Conservation (phyloP, 2,113 vertebrate genomes). For the Chaetops frenatus region DNA sequence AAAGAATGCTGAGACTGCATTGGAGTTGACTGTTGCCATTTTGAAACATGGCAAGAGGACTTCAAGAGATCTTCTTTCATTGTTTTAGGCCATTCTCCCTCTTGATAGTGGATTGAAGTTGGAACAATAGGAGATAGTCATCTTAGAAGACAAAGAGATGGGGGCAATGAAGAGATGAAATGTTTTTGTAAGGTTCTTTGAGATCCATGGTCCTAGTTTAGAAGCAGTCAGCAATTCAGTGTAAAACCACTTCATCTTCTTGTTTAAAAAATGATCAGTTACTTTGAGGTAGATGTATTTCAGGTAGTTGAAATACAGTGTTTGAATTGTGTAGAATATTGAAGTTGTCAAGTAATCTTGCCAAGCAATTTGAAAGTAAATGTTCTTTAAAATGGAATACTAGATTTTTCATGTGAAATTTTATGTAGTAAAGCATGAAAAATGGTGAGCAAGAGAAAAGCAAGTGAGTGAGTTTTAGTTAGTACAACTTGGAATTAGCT, state of each 20-base stretch:
- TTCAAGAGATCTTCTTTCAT: background rate
- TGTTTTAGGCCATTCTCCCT: background rate
- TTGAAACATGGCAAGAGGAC: background rate
- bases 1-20: background rate
- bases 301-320: background rate
- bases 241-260: background rate
- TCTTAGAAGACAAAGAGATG: background rate
- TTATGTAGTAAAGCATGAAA: background rate
- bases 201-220: background rate
- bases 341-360: background rate
- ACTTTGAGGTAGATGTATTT: background rate
- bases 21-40: background rate
- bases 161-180: background rate
- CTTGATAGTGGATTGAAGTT: background rate
- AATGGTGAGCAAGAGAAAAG: background rate
- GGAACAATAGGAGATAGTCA: rapidly evolving
- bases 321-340: background rate
- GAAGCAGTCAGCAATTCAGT: background rate
- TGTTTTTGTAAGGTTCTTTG: background rate
- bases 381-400: background rate
- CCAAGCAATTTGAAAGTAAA: background rate
- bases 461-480: background rate
- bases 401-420: background rate
- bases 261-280: background rate
- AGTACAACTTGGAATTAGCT: background rate